phyloP scores from a whole-genome alignment of 2,797 vertebrate genomes.

The Eremophila alpestris region DNA sequence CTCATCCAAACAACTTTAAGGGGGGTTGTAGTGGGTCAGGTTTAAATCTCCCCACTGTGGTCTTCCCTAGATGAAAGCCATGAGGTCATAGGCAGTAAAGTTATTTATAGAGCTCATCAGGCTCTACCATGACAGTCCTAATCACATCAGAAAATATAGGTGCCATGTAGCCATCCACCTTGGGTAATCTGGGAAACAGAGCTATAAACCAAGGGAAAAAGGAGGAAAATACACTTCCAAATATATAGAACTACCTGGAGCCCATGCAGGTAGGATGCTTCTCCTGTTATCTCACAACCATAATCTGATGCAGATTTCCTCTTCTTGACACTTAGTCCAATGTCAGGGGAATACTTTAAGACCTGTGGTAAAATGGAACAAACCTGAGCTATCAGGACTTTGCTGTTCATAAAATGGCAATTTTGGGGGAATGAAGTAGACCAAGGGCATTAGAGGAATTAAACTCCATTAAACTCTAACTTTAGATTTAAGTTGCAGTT shows the following conservation, averaged over 20 bases:
- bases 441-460: neutral
- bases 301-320: neutral
- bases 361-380: neutral
- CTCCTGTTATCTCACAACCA: neutral
- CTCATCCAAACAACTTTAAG: slow-evolving; percentile 31
- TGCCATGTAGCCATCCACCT: neutral
- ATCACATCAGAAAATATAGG: neutral
- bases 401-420: neutral
- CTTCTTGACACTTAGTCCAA: neutral
- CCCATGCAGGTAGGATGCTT: neutral
- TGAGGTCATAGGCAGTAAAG: neutral
- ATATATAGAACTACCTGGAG: neutral
- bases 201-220: neutral
- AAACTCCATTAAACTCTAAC: neutral
- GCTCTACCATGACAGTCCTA: neutral
- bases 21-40: neutral
- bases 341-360: neutral
- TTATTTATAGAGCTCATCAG: slow-evolving; percentile 41
- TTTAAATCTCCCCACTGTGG: slow-evolving; percentile 20
- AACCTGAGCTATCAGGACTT: neutral
- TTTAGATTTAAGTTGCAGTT: neutral
- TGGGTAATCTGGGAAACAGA: neutral
- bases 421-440: neutral
- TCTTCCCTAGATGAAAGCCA: slow-evolving; percentile 16
- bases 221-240: neutral